These are phyloP conservation scores for Syritta pipiens DNA, from an alignment of 2,888 invertebrate species.

Conservation along the genomic window DNA sequence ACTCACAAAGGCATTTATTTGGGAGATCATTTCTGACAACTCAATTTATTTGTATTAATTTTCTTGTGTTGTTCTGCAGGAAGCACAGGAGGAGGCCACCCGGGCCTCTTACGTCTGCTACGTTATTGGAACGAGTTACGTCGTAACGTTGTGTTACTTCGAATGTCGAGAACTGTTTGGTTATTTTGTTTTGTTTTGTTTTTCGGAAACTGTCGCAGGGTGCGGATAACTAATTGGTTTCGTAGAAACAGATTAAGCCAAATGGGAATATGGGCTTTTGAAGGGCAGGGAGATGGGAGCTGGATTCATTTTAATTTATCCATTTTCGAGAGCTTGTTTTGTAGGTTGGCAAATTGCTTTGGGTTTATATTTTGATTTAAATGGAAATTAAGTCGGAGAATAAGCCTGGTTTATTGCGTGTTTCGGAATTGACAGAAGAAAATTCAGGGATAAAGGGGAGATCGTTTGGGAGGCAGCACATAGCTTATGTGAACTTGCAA, in stretches of 20 bases:
- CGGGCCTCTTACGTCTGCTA: too few relatives aligned
- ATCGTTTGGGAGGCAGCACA: too few relatives aligned
- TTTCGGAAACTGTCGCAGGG: constrained; percentile 52
- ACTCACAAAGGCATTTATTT: constrained; percentile 79
- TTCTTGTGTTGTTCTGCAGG: constrained; percentile 74
- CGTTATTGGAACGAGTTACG: constrained; percentile 24
- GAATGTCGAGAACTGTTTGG: constrained; percentile 21
- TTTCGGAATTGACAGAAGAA: too few relatives aligned
- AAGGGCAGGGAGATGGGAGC: background rate
- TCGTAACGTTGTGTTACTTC: constrained; percentile 27
- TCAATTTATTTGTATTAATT: constrained; percentile 80
- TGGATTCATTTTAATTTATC: too few relatives aligned
- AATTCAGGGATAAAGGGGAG: too few relatives aligned
- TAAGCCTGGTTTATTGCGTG: too few relatives aligned
- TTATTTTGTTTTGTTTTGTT: constrained; percentile 70
- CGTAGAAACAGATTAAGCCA: constrained; percentile 24
- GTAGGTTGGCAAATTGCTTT: too few relatives aligned
- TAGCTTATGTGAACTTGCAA: too few relatives aligned
- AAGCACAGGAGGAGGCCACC: constrained; percentile 18
- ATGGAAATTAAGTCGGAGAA: too few relatives aligned
- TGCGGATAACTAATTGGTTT: constrained; percentile 45
- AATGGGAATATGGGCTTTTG: background rate
- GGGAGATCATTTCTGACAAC: constrained; percentile 79
- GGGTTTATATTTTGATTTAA: too few relatives aligned
- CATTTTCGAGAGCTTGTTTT: too few relatives aligned